Percentiles rank a stretch among this genome's conserved stretches.
Conservation (phyloP, 2,113 vertebrate genomes). For the Hydrolagus affinis region DNA sequence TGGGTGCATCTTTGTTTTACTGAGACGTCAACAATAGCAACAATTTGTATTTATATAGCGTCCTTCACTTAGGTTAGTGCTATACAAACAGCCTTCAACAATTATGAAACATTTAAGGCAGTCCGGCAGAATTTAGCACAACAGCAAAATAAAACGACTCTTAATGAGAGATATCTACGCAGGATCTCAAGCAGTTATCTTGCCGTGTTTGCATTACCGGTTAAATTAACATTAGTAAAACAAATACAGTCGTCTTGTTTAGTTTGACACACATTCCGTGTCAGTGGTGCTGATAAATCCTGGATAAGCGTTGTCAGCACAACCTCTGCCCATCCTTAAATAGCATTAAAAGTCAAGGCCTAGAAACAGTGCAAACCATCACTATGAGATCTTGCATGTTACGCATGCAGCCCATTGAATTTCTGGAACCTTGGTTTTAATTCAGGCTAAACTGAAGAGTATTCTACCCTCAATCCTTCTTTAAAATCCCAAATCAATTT, state of each 20-base stretch:
- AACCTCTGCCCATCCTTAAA: neutral
- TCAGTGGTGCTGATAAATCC: neutral
- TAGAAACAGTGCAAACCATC: neutral
- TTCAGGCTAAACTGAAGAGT: neutral
- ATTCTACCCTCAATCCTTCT: neutral
- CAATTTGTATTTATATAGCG: no score
- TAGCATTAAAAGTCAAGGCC: constrained; percentile 13
- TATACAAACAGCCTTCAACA: no score
- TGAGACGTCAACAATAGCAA: no score
- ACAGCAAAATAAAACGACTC: neutral
- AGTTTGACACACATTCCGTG: neutral
- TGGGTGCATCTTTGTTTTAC: neutral
- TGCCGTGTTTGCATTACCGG: neutral
- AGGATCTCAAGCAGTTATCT: neutral
- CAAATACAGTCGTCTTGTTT: neutral
- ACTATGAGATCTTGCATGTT: neutral
- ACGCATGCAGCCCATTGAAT: neutral
- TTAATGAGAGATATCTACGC: neutral
- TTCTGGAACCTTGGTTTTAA: neutral
- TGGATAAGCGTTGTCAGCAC: neutral
- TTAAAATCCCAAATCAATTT: neutral
- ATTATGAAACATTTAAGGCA: no score
- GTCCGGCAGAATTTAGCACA: neutral
- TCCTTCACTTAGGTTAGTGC: no score
- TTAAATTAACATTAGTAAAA: neutral